Percentiles rank a stretch among this genome's conserved stretches.
These are phyloP conservation scores for Corbicula japonica DNA, from an alignment of 2,888 invertebrate species.

Conservation along the genomic window DNA sequence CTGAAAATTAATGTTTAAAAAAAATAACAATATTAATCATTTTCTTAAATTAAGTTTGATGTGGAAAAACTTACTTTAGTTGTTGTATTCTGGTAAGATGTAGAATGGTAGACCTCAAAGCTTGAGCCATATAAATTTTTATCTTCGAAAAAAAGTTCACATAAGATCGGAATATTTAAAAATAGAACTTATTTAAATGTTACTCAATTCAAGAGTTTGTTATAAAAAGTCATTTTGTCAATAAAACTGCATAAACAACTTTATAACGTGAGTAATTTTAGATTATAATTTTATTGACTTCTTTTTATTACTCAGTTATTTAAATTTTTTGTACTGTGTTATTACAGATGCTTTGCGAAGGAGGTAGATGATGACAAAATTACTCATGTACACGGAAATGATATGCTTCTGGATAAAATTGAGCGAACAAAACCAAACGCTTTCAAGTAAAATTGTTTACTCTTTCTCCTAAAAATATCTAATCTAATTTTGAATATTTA, in stretches of 20 bases:
- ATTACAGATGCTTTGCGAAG: constrained; percentile 31
- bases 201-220: neutral
- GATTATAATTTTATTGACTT: neutral
- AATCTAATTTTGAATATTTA: too few species aligned
- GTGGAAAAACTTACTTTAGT: neutral
- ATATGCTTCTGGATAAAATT: constrained; percentile 17
- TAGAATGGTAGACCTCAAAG: neutral
- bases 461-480: too few species aligned
- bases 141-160: too few species aligned
- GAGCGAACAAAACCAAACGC: constrained; percentile 8
- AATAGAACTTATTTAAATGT: too few species aligned
- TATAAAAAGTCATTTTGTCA: neutral
- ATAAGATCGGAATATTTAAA: too few species aligned
- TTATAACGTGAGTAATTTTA: neutral
- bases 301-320: neutral
- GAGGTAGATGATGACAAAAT: constrained; percentile 2
- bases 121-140: too few species aligned
- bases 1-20: too few species aligned
- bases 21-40: too few species aligned
- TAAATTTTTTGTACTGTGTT: neutral
- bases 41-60: neutral
- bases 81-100: neutral
- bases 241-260: neutral
- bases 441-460: constrained; percentile 10
- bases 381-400: constrained; percentile 5